These are phyloP conservation scores for Spinibarbus caldwelli DNA, from an alignment of 2,797 vertebrate genomes.

Conservation along the genomic window DNA sequence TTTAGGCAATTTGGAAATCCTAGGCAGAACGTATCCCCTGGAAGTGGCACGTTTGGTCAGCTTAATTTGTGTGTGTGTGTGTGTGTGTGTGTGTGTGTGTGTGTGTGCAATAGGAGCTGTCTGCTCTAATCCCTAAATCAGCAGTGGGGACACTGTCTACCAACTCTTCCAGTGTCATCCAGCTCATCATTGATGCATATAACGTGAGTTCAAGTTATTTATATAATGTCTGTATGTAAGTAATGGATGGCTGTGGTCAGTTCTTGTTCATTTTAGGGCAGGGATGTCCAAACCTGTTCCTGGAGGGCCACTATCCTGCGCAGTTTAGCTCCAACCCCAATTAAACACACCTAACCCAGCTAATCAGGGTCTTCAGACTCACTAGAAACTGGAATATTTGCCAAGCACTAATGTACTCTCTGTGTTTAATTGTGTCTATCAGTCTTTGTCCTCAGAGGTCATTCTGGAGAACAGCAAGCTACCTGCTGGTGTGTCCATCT, in stretches of 20 bases:
- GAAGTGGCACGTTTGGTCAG: no score
- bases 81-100: no score
- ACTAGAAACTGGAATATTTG: not conserved
- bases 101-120: conserved; percentile 82
- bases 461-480: conserved; percentile 91
- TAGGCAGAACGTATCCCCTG: no score
- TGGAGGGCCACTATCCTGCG: no score
- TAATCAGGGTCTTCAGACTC: not conserved
- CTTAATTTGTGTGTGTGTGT: no score
- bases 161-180: conserved; percentile 95
- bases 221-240: not conserved
- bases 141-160: conserved; percentile 92
- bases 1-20: no score
- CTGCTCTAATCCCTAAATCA: conserved; percentile 95
- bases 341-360: no score
- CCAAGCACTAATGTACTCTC: not conserved
- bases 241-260: not conserved
- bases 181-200: conserved; percentile 94
- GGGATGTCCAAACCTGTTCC: no score
- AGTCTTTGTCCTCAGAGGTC: conserved; percentile 95
- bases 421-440: conserved; percentile 2
- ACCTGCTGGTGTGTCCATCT: conserved; percentile 88
- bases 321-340: not conserved
- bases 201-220: conserved; percentile 83
- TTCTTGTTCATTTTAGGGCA: not conserved